Base-by-base conservation (phyloP, 1,140 invertebrate genomes). In the Glossosoma conforme region DNA sequence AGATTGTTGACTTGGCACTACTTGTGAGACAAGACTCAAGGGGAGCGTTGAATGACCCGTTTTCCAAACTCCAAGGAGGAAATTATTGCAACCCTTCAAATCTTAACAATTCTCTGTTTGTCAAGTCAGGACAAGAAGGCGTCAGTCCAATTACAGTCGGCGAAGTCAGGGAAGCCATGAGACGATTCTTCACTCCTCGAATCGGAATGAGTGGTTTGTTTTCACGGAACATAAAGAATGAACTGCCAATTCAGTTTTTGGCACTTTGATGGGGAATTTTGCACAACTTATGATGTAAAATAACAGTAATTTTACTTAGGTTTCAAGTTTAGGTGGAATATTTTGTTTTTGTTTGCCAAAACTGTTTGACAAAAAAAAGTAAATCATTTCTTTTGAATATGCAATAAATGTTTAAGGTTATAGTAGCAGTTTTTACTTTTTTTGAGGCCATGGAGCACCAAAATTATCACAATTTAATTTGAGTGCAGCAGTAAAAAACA, bases 1-100 rank as follows among this genome's bases (percentile, higher is more conserved):
- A 83, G 65, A 77, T 85, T 47, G 70, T 84, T 44, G 83, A 85
- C 65, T 64, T 83, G 20, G 72, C 78, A 13, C 65, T 84, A n/a
- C 55, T 84, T 41, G 78, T 84, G 0, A 73, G 81, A 48, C 77
- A 79, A 58, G 81, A 83, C 58, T 69, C 70, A 53, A 70, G 65
- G 44, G 75, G 74, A 52, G 64, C 66, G 19, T 59, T 67, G 36
- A 68, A 68, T 22, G 79, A 82, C 63, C 70, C 78, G 11, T 70
- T 76, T 44, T 69, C 72, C 21, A 66, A 69, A 42, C 55, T 73
- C 1, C 60, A 60, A 50, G 58, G 67, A 43, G 57, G 67, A 6
- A 69, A 61, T 62, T 70, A 67, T 47, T 65, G 65, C 32, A 75
- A 75, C 64, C 67, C 69, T 17, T 56, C 54, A 15, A 75, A 70